phyloP scores from a whole-genome alignment of 2,888 invertebrate genomes.

The Onchidella celtica region DNA sequence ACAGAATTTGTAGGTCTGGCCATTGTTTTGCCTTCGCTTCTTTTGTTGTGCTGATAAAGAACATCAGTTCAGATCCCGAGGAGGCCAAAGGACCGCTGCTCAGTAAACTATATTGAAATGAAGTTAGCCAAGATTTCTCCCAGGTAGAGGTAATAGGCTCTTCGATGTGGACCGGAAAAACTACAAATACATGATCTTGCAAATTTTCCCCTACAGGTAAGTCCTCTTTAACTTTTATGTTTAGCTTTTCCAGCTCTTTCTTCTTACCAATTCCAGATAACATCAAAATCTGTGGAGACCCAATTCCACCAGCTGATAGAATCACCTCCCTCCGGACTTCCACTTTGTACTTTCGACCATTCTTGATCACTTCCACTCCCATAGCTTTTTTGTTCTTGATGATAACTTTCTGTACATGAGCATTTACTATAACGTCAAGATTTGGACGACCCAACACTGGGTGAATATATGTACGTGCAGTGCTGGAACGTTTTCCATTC shows the following conservation, averaged over 20 bases:
- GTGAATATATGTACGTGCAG: slow-evolving; percentile 71
- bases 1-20: slow-evolving; percentile 44
- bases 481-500: slow-evolving; percentile 71
- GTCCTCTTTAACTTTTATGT: slow-evolving; percentile 69
- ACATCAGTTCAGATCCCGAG: not conserved
- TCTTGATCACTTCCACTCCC: slow-evolving; percentile 28
- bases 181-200: slow-evolving; percentile 66
- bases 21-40: slow-evolving; percentile 22
- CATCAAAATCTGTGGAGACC: slow-evolving; percentile 3
- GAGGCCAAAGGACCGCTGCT: not conserved
- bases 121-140: not conserved
- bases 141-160: not conserved
- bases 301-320: slow-evolving; percentile 21
- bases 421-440: slow-evolving; percentile 62
- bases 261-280: slow-evolving; percentile 5
- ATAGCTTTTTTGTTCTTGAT: slow-evolving; percentile 16
- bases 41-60: slow-evolving; percentile 34
- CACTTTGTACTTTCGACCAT: slow-evolving; percentile 3
- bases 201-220: slow-evolving; percentile 77
- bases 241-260: not conserved
- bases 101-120: not conserved
- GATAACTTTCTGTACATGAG: slow-evolving; percentile 58
- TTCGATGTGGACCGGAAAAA: slow-evolving; percentile 22
- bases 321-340: slow-evolving; percentile 19
- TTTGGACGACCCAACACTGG: slow-evolving; percentile 66